Conservation (phyloP, 2,113 vertebrate genomes). For the Emydocephalus ijimae region DNA sequence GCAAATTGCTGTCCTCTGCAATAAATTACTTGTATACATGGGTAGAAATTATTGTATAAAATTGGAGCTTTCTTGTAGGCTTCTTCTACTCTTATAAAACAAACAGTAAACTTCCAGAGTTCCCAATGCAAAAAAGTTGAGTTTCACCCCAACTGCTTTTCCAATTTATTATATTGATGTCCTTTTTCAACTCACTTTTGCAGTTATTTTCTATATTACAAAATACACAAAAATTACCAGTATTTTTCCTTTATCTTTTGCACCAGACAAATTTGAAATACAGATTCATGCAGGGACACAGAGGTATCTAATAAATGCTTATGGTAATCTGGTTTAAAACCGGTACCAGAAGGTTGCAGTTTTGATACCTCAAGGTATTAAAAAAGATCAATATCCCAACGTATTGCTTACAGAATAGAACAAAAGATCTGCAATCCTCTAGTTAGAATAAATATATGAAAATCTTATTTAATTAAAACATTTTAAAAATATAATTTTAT, state of each 20-base stretch:
- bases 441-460: slow-evolving; percentile 36
- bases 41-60: not conserved
- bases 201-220: not conserved
- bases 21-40: not conserved
- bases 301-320: not conserved
- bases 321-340: not conserved
- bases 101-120: not conserved
- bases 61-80: not conserved
- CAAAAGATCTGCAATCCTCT: not conserved
- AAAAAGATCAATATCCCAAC: not conserved
- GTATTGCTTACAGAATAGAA: slow-evolving; percentile 4
- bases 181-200: not conserved
- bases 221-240: not conserved
- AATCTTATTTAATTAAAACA: slow-evolving; percentile 61
- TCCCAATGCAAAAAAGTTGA: not conserved
- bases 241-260: not conserved
- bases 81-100: not conserved
- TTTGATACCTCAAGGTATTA: not conserved
- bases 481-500: slow-evolving; percentile 24
- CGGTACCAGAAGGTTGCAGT: not conserved
- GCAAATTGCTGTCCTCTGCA: not conserved
- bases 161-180: not conserved
- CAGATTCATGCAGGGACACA: not conserved
- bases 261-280: not conserved
- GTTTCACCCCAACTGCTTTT: not conserved